A percentile compares a stretch with the other conserved stretches of the same genome.
Evolutionary conservation across 2,113 vertebrate species (phyloP).

Genomic region (Xiphophorus hellerii): DNA sequence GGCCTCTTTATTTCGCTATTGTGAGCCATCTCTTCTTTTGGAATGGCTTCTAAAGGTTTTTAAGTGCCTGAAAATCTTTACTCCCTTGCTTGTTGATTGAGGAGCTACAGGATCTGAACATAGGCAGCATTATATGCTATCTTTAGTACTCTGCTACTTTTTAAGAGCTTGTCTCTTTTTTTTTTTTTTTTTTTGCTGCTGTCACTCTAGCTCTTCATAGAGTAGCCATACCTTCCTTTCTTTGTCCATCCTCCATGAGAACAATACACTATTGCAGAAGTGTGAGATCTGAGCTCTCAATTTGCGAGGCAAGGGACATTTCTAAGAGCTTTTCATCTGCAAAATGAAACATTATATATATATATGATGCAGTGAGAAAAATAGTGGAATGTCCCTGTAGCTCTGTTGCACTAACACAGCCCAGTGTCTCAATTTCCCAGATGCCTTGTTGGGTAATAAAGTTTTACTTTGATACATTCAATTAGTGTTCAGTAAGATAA

Average conservation of each 20-base stretch:
- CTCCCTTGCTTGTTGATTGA: slow-evolving; percentile 1
- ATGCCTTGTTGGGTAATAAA: too few relatives aligned
- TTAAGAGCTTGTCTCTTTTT: background rate
- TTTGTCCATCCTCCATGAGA: background rate
- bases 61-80: background rate
- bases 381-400: too few relatives aligned
- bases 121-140: background rate
- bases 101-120: background rate
- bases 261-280: background rate
- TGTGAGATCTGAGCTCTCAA: background rate
- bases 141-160: background rate
- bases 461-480: background rate
- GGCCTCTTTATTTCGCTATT: background rate
- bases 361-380: too few relatives aligned
- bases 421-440: too few relatives aligned
- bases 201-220: background rate
- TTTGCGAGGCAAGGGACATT: background rate
- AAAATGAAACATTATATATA: background rate
- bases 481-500: background rate
- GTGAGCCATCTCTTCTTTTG: background rate
- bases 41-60: background rate
- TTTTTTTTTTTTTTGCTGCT: background rate
- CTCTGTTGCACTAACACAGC: too few relatives aligned
- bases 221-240: background rate
- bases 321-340: background rate